Base-by-base conservation (phyloP, 2,113 vertebrate genomes). In the Hucho hucho region DNA sequence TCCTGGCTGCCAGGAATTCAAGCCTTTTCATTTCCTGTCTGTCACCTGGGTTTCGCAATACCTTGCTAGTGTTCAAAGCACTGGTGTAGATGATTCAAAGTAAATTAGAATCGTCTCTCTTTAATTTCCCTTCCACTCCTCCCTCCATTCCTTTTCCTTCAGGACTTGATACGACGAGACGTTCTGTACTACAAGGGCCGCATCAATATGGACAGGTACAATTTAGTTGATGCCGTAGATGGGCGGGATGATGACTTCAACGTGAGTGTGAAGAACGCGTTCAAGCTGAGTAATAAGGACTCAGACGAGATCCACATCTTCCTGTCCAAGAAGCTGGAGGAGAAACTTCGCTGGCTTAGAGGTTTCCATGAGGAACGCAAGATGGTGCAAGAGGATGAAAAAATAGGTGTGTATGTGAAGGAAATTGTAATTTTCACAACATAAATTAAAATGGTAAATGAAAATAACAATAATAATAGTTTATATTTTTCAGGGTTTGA, bases 301-400 rank as follows among this genome's bases (percentile, higher is more conserved):
- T 95, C 94, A 5, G 94, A 95, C 26, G 95, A 96, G 83, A 92
- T 95, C 73, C 94, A 95, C 88, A 91, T 96, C 75, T 96, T 95
- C 91, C 93, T 95, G 90, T 94, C 95, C 87, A 96, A 96, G 89
- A 96, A 96, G 84, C 87, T 95, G 81, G 95, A 96, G 81, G 95
- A 96, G 83, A 96, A 96, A 83, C 90, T 95, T 67, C 92, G 95
- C 74, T 96, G 95, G 95, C 92, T 96, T 68, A 93, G 95, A 90
- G 95, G 95, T 86, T 96, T 96, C 82, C 92, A 94, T 79, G 95
- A 96, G 88, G 95, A 96, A 75, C 93, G 95, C 79, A 96, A 94
- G 90, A 96, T 96, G 95, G 95, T 96, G 80, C 94, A 95, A 83
- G 95, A 96, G 91, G 95, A 96, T 88, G 95, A 96, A 91, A 96